phyloP scores from a whole-genome alignment of 2,113 vertebrate genomes.

The Sterna hirundo region DNA sequence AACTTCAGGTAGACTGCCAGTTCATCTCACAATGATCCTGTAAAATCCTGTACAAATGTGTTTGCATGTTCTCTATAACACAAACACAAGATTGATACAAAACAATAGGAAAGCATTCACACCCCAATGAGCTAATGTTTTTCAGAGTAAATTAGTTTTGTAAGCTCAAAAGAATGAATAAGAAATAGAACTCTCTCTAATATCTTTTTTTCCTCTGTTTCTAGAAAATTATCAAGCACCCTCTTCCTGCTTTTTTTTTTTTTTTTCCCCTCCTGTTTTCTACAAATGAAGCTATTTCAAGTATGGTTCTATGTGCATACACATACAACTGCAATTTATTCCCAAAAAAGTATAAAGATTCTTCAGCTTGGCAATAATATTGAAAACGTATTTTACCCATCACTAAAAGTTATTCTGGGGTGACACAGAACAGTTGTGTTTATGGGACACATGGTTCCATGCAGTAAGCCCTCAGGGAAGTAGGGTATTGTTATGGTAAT shows the following conservation, averaged over 20 bases:
- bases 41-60: not conserved
- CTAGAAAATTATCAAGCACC: not conserved
- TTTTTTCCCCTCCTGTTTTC: not conserved
- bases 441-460: not conserved
- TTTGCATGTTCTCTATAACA: not conserved
- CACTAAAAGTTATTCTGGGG: not conserved
- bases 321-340: not conserved
- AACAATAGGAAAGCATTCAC: not conserved
- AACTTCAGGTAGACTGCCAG: not conserved
- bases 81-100: not conserved
- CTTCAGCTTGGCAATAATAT: not conserved
- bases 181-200: not conserved
- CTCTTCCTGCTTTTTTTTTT: not conserved
- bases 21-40: not conserved
- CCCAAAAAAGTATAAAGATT: not conserved
- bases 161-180: not conserved
- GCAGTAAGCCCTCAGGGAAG: not conserved
- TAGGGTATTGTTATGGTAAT: not conserved
- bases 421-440: not conserved
- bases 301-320: not conserved
- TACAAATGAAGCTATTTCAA: not conserved
- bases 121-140: not conserved
- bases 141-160: not conserved
- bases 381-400: not conserved
- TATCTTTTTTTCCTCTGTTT: not conserved